Evolutionary conservation across 1,140 invertebrate genomes (phyloP).

Genomic region (Papilio polyxenes): DNA sequence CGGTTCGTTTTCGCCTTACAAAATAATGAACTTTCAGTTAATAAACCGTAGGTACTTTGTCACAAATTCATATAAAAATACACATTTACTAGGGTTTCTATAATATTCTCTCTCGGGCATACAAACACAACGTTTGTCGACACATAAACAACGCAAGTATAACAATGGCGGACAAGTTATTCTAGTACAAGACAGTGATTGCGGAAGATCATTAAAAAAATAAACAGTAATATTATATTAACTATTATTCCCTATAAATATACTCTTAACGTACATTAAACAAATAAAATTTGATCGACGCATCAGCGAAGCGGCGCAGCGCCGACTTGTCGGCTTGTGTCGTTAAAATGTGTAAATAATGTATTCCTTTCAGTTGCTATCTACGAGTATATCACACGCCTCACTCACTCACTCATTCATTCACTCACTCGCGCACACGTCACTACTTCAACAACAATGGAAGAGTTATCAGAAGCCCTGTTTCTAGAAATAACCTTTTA

Average conservation of each 20-base stretch:
- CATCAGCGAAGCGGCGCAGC: neutral
- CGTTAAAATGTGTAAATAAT: slow-evolving; percentile 41
- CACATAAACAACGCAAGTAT: slow-evolving; percentile 37
- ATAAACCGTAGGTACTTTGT: slow-evolving; percentile 8
- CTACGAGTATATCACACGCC: slow-evolving; percentile 49
- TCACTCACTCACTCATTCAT: slow-evolving; percentile 48
- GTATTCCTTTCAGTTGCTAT: slow-evolving; percentile 41
- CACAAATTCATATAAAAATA: slow-evolving; percentile 69
- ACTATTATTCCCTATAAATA: slow-evolving; percentile 60
- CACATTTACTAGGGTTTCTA: slow-evolving; percentile 52
- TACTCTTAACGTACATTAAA: slow-evolving; percentile 53
- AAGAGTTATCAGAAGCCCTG: slow-evolving; percentile 72
- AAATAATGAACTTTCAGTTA: neutral
- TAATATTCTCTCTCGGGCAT: slow-evolving; percentile 45
- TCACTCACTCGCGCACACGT: slow-evolving; percentile 46
- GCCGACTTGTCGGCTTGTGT: slow-evolving; percentile 20
- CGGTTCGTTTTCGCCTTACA: neutral
- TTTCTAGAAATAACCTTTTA: slow-evolving; percentile 50
- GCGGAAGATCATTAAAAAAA: slow-evolving; percentile 67
- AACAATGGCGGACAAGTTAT: slow-evolving; percentile 45
- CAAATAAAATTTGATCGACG: slow-evolving; percentile 45
- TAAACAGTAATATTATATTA: slow-evolving; percentile 60
- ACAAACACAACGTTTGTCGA: slow-evolving; percentile 41
- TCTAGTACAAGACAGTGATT: slow-evolving; percentile 50
- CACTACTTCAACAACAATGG: slow-evolving; percentile 66